A percentile compares a stretch with the other conserved stretches of the same genome.
Conservation (phyloP, 2,113 vertebrate species). For the Sander lucioperca region DNA sequence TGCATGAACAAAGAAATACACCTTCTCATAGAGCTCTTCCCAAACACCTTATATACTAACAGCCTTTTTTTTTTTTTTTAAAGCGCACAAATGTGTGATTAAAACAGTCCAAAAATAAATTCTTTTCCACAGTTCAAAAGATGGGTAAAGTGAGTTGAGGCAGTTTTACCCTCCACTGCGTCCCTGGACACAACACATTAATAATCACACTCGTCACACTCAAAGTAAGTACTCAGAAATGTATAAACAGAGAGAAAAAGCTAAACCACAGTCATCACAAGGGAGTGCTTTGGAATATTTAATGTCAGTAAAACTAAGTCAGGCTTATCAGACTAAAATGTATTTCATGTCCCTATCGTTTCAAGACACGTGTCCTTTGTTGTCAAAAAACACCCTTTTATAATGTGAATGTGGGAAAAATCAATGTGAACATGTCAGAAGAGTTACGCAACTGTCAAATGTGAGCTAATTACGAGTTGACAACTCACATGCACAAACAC, state of each 20-base stretch:
- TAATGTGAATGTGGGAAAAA: not conserved
- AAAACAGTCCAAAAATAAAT: not conserved
- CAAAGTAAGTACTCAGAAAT: slow-evolving; percentile 17
- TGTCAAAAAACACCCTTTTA: slow-evolving; percentile 1
- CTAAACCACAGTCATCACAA: not conserved
- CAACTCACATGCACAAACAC: not conserved
- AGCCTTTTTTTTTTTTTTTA: not conserved
- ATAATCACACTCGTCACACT: not conserved
- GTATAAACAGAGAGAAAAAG: slow-evolving; percentile 25
- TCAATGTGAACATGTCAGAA: slow-evolving; percentile 6
- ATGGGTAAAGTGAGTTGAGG: not conserved
- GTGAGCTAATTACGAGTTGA: slow-evolving; percentile 23
- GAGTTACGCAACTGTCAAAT: slow-evolving; percentile 33
- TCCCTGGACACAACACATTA: not conserved
- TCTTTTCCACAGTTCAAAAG: not conserved
- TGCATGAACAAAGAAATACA: not conserved
- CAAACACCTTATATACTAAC: not conserved
- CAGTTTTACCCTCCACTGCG: not conserved
- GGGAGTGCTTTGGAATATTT: slow-evolving; percentile 24
- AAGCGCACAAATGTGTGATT: not conserved
- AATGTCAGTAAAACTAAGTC: slow-evolving; percentile 7
- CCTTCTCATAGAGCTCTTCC: no score
- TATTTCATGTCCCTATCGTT: not conserved
- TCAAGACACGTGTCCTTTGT: not conserved
- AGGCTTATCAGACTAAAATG: slow-evolving; percentile 8